phyloP scores from a whole-genome alignment of 2,888 invertebrate genomes.

The Lumbricus terrestris region DNA sequence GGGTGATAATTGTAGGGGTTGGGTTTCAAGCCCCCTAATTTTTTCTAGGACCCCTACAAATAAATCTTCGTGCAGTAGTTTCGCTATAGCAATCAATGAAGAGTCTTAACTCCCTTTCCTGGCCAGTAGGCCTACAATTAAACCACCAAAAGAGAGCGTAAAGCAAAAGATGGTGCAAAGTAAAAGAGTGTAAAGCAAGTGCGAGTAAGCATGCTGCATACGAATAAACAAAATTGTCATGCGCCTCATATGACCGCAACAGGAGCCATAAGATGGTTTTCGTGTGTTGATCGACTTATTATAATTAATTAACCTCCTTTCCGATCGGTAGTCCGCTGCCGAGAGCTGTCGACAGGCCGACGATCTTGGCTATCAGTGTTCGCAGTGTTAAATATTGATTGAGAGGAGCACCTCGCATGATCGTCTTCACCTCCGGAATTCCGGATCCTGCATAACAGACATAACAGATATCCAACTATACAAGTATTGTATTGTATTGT shows the following conservation, averaged over 20 bases:
- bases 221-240: background rate
- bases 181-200: no score
- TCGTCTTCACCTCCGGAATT: conserved; percentile 99
- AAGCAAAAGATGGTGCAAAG: no score
- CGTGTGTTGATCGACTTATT: background rate
- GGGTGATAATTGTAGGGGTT: no score
- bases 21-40: no score
- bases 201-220: no score
- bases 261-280: background rate
- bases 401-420: conserved; percentile 85
- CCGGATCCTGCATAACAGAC: conserved; percentile 75
- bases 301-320: conserved; percentile 86
- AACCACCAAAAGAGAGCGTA: no score
- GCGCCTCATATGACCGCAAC: background rate
- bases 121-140: background rate
- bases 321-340: conserved; percentile 95
- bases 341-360: conserved; percentile 86
- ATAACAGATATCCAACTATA: background rate
- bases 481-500: no score
- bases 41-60: no score
- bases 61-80: no score
- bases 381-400: conserved; percentile 95
- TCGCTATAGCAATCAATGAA: no score
- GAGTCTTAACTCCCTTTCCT: no score
- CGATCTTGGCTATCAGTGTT: conserved; percentile 88